phyloP scores from a whole-genome alignment of 2,888 invertebrate genomes.

The Platyscelio sp. region DNA sequence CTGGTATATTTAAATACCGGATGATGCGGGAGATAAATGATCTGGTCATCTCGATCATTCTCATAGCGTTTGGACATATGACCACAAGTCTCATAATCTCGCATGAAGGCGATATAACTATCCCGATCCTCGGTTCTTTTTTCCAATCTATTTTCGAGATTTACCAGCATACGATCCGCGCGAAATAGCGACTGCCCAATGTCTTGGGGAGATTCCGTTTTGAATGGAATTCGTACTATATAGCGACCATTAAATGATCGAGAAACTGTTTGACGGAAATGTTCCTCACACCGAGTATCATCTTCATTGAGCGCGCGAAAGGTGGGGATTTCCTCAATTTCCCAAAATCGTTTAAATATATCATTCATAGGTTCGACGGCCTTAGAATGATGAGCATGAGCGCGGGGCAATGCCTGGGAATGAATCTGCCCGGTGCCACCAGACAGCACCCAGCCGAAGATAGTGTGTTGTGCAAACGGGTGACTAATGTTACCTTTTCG shows the following conservation, averaged over 20 bases:
- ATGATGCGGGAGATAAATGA: background rate
- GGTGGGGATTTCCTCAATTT: background rate
- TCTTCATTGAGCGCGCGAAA: background rate
- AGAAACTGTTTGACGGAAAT: background rate
- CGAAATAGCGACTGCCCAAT: background rate
- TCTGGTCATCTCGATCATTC: background rate
- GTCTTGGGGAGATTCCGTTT: background rate
- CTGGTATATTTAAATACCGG: background rate
- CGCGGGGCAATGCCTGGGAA: too few relatives aligned
- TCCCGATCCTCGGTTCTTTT: background rate
- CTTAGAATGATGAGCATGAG: background rate
- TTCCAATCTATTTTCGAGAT: background rate
- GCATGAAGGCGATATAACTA: background rate
- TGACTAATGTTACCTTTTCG: background rate
- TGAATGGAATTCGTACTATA: constrained; percentile 6
- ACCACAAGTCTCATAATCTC: background rate
- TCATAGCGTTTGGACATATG: background rate
- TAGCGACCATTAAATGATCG: background rate
- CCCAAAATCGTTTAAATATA: background rate
- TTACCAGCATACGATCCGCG: background rate
- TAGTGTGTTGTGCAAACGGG: background rate
- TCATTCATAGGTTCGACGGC: background rate
- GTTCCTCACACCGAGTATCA: background rate
- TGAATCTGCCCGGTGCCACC: background rate
- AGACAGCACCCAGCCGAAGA: constrained; percentile 6